Percentiles rank a stretch among this genome's conserved stretches.
phyloP scores from a whole-genome alignment of 1,140 invertebrate species.

The Stegodyphus dumicola region DNA sequence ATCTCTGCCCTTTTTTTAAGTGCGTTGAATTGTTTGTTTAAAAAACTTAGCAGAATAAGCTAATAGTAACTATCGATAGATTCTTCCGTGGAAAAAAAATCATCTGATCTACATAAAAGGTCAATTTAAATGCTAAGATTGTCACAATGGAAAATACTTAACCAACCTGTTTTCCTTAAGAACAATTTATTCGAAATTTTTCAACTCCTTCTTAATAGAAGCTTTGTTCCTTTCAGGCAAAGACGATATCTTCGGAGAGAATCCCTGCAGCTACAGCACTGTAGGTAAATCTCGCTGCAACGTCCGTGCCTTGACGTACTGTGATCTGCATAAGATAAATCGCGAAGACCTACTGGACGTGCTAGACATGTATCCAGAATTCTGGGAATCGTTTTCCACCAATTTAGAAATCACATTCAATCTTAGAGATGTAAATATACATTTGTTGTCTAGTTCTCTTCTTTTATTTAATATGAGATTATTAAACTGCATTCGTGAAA shows the following conservation, averaged over 20 bases:
- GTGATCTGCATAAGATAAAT: slow-evolving; percentile 97
- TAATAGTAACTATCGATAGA: too few relatives aligned
- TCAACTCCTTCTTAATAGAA: too few relatives aligned
- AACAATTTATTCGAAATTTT: too few relatives aligned
- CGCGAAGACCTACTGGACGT: slow-evolving; percentile 97
- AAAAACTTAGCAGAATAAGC: too few relatives aligned
- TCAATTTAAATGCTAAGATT: too few relatives aligned
- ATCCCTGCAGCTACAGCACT: slow-evolving; percentile 91
- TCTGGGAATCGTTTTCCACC: slow-evolving; percentile 89
- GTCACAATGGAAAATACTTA: too few relatives aligned
- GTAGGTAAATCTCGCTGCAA: slow-evolving; percentile 97
- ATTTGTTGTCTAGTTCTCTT: too few relatives aligned
- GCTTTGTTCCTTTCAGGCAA: slow-evolving; percentile 76
- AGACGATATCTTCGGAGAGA: slow-evolving; percentile 98
- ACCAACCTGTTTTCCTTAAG: too few relatives aligned
- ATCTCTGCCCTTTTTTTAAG: too few relatives aligned
- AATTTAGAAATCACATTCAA: slow-evolving; percentile 98
- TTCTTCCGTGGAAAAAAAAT: too few relatives aligned
- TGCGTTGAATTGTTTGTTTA: too few relatives aligned
- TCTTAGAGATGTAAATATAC: slow-evolving; percentile 86
- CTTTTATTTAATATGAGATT: not conserved
- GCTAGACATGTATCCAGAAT: slow-evolving; percentile 97
- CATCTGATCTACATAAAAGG: too few relatives aligned
- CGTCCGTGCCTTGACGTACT: slow-evolving; percentile 98
- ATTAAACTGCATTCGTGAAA: not conserved